phyloP scores from a whole-genome alignment of 2,888 invertebrate genomes.

The Hirtodrosophila confusa region DNA sequence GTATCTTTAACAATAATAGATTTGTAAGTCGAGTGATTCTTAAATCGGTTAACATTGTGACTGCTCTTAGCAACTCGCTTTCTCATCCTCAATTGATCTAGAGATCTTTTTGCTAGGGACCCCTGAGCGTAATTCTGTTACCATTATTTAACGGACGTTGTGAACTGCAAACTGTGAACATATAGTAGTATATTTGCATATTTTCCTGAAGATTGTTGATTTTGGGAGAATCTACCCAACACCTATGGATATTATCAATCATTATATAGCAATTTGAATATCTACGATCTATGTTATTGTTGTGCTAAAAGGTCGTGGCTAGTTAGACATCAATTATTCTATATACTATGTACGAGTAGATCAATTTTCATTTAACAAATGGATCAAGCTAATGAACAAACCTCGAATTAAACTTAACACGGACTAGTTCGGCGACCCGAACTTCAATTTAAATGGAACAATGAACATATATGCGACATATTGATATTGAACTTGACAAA shows the following conservation, averaged over 20 bases:
- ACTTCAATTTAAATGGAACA: constrained; percentile 39
- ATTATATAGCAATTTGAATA: constrained; percentile 41
- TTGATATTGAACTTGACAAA: constrained; percentile 34
- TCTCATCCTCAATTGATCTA: constrained; percentile 13
- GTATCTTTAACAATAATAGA: constrained; percentile 14
- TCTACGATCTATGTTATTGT: constrained; percentile 44
- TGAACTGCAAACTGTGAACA: not conserved
- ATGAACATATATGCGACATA: constrained; percentile 33
- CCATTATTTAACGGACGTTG: constrained; percentile 37
- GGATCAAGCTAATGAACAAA: constrained; percentile 30
- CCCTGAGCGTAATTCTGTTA: constrained; percentile 26
- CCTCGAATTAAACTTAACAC: constrained; percentile 32
- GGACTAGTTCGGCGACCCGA: constrained; percentile 45
- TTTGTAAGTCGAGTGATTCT: constrained; percentile 19
- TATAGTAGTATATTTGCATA: not conserved
- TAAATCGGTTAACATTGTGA: constrained; percentile 27
- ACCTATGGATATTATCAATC: constrained; percentile 22
- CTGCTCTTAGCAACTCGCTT: constrained; percentile 6
- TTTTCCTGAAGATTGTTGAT: constrained; percentile 32
- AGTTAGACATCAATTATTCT: constrained; percentile 56
- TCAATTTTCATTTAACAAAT: constrained; percentile 7
- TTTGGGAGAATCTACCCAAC: constrained; percentile 26
- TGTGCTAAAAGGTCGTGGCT: constrained; percentile 51
- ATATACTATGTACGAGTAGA: constrained; percentile 27
- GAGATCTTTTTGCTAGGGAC: constrained; percentile 21